phyloP scores from a whole-genome alignment of 2,797 vertebrate genomes.

The Coregonus sp. region DNA sequence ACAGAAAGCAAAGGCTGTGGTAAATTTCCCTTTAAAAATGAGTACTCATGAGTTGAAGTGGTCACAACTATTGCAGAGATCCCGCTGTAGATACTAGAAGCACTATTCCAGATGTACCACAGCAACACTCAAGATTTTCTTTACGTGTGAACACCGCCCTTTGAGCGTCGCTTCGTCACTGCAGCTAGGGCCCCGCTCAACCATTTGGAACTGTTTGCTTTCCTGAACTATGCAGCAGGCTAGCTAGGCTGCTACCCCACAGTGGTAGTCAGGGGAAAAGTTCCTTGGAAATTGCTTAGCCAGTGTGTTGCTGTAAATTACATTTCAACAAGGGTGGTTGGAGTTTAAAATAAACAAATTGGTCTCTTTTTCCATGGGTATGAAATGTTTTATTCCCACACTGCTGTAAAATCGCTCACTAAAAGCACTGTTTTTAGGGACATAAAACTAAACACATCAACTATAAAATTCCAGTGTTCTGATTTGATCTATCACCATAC shows the following conservation, averaged over 20 bases:
- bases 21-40: constrained; percentile 36
- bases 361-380: too few species aligned
- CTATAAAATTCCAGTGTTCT: neutral
- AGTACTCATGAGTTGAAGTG: constrained; percentile 51
- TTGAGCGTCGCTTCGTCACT: constrained; percentile 73
- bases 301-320: neutral
- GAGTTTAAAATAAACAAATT: too few species aligned
- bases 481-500: neutral
- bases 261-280: neutral
- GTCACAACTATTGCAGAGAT: constrained; percentile 41
- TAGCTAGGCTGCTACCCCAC: neutral
- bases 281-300: neutral
- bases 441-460: neutral
- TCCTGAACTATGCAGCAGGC: neutral
- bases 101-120: constrained; percentile 81
- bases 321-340: neutral
- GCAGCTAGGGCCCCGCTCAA: neutral
- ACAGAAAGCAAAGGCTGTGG: constrained; percentile 27
- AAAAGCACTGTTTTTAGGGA: neutral
- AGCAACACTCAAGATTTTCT: constrained; percentile 66
- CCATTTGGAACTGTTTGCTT: neutral
- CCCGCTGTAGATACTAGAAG: constrained; percentile 62
- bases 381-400: too few species aligned
- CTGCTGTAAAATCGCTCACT: too few species aligned
- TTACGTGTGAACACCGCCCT: constrained; percentile 80